These are phyloP conservation scores for Aphidius colemani DNA, from an alignment of 2,888 invertebrate species.

Conservation along the genomic window DNA sequence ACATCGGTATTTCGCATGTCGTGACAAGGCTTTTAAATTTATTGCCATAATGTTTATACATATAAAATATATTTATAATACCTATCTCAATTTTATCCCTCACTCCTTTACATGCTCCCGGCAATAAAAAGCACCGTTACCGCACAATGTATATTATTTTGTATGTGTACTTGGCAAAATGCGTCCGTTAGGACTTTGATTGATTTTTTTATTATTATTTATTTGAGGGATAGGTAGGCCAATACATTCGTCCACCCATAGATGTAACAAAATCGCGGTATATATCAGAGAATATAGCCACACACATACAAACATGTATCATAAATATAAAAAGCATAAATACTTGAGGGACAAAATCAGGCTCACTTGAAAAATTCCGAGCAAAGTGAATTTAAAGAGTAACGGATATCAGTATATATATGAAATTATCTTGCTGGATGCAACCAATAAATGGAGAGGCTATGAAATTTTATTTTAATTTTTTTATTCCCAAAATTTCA, in stretches of 20 bases:
- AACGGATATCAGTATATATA: no score
- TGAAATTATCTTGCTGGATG: no score
- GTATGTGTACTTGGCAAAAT: slow-evolving; percentile 11
- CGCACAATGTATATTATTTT: slow-evolving; percentile 14
- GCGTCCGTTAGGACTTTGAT: slow-evolving; percentile 17
- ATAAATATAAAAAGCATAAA: no score
- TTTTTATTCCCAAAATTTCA: no score
- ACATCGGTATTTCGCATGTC: neutral
- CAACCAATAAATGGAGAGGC: no score
- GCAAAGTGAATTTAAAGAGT: no score
- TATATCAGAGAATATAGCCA: no score
- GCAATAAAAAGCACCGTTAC: slow-evolving; percentile 21
- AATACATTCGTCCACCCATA: neutral
- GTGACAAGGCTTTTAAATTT: slow-evolving; percentile 20
- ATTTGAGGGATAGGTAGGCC: no score
- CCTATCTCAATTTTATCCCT: slow-evolving; percentile 5
- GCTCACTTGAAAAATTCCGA: no score
- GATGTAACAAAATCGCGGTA: no score
- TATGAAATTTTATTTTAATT: no score
- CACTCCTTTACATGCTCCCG: slow-evolving; percentile 7
- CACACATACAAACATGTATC: neutral
- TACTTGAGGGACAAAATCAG: no score
- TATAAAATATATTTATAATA: neutral
- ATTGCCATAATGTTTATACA: slow-evolving; percentile 5
- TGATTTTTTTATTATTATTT: neutral